A percentile compares a stretch with the other conserved stretches of the same genome.
These are phyloP conservation scores for Enteromius radiatus DNA, from an alignment of 2,797 vertebrate genomes.

Conservation along the genomic window DNA sequence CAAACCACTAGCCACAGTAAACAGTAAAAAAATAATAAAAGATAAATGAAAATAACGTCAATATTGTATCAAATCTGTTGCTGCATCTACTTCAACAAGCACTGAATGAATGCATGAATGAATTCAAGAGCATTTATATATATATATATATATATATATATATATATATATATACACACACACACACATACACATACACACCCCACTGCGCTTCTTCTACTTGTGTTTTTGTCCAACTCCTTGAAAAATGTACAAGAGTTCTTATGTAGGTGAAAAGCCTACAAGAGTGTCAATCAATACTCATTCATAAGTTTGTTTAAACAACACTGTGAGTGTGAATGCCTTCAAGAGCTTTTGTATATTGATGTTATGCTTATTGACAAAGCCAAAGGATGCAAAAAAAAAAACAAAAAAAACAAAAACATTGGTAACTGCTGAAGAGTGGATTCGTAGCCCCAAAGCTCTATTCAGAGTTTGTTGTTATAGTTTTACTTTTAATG, in stretches of 20 bases:
- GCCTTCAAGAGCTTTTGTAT: neutral
- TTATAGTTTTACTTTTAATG: neutral
- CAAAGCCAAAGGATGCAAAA: neutral
- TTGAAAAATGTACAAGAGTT: neutral
- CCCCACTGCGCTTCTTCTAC: neutral
- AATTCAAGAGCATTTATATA: no score
- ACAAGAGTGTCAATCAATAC: slow-evolving; percentile 14
- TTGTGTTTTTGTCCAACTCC: neutral
- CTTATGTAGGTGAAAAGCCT: neutral
- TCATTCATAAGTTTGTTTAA: slow-evolving; percentile 16
- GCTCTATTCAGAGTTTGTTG: neutral
- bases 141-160: no score
- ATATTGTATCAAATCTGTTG: no score
- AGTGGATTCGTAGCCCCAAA: neutral
- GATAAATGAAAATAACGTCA: no score
- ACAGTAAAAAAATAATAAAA: no score
- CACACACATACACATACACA: no score
- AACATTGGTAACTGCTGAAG: neutral
- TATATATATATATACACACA: no score
- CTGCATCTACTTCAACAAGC: neutral
- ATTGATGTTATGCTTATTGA: neutral
- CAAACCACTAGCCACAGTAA: no score
- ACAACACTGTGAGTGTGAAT: neutral
- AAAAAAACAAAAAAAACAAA: neutral
- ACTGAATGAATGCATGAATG: neutral